Percentiles rank a stretch among this genome's conserved stretches.
Conservation (phyloP, 2,113 vertebrate genomes). For the Leuciscus idus region DNA sequence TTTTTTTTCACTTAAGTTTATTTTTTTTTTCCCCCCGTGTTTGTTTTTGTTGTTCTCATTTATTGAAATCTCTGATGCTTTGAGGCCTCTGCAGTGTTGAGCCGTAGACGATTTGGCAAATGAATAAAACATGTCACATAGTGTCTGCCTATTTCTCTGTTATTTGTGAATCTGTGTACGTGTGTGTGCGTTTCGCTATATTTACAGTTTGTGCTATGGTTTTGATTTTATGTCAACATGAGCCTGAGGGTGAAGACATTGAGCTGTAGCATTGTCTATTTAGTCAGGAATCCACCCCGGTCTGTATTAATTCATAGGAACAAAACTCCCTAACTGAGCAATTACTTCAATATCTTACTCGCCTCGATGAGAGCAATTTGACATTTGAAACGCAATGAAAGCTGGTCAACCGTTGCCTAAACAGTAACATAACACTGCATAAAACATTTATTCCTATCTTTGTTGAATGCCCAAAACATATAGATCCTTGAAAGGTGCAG, state of each 20-base stretch:
- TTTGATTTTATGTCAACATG: constrained; percentile 71
- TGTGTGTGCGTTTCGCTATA: constrained; percentile 60
- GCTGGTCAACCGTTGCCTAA: constrained; percentile 25
- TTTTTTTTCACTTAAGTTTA: constrained; percentile 20
- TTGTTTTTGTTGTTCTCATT: constrained; percentile 43
- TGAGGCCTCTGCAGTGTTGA: constrained; percentile 32
- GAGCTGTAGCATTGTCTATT: constrained; percentile 49
- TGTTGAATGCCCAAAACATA: not conserved
- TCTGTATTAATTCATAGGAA: constrained; percentile 58
- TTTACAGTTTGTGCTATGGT: constrained; percentile 67
- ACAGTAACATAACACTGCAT: not conserved
- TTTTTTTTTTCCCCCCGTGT: constrained; percentile 2
- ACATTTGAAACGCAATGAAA: constrained; percentile 60
- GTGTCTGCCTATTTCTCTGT: constrained; percentile 23
- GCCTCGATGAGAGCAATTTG: constrained; percentile 47
- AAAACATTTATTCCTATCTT: not conserved
- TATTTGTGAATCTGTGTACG: not conserved
- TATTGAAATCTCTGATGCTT: constrained; percentile 50
- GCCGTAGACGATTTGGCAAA: constrained; percentile 42
- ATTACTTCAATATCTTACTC: constrained; percentile 64
- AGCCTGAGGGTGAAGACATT: constrained; percentile 69
- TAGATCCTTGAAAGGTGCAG: not conserved
- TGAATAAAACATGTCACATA: constrained; percentile 47
- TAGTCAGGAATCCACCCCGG: constrained; percentile 66
- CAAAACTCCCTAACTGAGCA: constrained; percentile 65